Conservation (phyloP, 2,888 invertebrate species). For the Sthenelais limicola region DNA sequence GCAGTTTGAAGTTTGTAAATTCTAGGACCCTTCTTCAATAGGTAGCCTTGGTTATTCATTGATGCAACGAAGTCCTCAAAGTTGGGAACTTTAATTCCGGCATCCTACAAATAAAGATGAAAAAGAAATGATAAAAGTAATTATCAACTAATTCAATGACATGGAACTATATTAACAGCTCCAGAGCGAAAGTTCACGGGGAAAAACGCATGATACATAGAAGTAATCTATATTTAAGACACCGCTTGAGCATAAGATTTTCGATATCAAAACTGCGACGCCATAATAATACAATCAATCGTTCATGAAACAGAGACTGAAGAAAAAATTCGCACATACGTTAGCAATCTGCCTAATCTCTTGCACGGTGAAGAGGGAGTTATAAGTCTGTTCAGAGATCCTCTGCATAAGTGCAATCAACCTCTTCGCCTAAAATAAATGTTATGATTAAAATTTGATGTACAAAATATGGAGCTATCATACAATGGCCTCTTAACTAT, state of each 20-base stretch:
- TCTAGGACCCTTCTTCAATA: conserved; percentile 82
- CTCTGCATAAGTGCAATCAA: conserved; percentile 81
- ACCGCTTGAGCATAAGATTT: too few relatives aligned
- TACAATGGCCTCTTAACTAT: background rate
- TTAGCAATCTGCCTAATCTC: conserved; percentile 84
- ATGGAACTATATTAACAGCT: too few relatives aligned
- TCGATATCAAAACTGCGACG: too few relatives aligned
- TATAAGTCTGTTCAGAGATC: conserved; percentile 79
- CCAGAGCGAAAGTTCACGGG: too few relatives aligned
- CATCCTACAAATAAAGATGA: conserved; percentile 68
- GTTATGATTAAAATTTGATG: background rate
- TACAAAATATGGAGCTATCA: background rate
- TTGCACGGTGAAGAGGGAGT: conserved; percentile 82
- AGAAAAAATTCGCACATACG: conserved; percentile 54
- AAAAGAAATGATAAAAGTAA: too few relatives aligned
- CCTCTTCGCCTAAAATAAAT: conserved; percentile 77
- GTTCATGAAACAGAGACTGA: too few relatives aligned
- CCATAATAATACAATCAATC: too few relatives aligned
- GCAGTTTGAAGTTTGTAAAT: conserved; percentile 53
- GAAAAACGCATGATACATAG: too few relatives aligned
- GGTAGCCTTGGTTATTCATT: conserved; percentile 87
- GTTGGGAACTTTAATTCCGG: conserved; percentile 79
- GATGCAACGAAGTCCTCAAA: conserved; percentile 82
- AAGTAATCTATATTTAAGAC: too few relatives aligned
- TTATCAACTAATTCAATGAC: too few relatives aligned